These are phyloP conservation scores for Kradibia gibbosae DNA, from an alignment of 1,140 invertebrate species.

Conservation along the genomic window DNA sequence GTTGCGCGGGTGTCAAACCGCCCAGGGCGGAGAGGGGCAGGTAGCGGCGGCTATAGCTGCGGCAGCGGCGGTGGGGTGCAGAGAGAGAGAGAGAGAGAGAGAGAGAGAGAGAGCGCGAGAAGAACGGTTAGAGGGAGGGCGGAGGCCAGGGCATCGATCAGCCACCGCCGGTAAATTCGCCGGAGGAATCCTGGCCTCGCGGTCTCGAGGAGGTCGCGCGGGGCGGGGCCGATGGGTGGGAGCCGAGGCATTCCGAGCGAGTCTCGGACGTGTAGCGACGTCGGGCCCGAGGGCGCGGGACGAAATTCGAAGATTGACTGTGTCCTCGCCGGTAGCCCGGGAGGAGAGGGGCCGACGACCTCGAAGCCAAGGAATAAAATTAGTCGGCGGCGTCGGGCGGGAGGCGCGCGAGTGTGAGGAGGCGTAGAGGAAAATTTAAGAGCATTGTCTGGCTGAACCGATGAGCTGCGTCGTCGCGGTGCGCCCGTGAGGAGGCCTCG, in stretches of 20 bases:
- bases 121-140: background rate
- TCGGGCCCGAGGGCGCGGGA: background rate
- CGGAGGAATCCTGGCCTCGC: background rate
- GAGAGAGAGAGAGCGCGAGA: slow-evolving; percentile 36
- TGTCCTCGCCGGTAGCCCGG: background rate
- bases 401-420: background rate
- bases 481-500: too few relatives aligned
- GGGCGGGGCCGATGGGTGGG: background rate
- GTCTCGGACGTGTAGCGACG: background rate
- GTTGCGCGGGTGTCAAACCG: too few relatives aligned
- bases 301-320: background rate
- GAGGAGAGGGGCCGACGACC: background rate
- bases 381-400: too few relatives aligned
- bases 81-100: slow-evolving; percentile 23
- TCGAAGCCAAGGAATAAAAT: slow-evolving; percentile 14
- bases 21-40: too few relatives aligned
- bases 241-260: background rate
- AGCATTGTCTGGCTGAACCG: slow-evolving; percentile 16
- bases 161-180: background rate
- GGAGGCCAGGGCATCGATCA: too few relatives aligned
- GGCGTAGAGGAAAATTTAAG: slow-evolving; percentile 42
- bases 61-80: background rate
- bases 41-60: too few relatives aligned
- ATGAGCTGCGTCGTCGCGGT: background rate
- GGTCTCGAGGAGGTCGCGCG: too few relatives aligned